Percentiles rank a stretch among this genome's conserved stretches.
Evolutionary conservation across 1,140 invertebrate genomes (phyloP).

Genomic region (Drosophila pseudoobscura): DNA sequence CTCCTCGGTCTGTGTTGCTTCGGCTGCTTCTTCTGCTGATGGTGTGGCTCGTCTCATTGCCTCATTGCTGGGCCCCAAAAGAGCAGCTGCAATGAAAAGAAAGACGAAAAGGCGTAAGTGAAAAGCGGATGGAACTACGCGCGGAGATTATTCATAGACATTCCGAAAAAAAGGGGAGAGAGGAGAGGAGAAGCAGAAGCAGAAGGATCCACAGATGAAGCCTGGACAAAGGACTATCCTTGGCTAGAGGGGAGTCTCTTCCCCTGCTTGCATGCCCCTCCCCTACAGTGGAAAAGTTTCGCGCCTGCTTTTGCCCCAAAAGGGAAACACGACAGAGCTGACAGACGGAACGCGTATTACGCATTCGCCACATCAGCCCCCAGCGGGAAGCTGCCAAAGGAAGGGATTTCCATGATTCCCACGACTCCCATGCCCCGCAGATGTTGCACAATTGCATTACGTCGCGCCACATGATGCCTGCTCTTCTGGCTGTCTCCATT

Average conservation of each 20-base stretch:
- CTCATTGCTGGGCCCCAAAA: conserved; percentile 46
- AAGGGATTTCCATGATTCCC: conserved; percentile 30
- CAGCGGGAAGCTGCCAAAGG: conserved; percentile 10
- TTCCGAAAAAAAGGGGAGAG: neutral
- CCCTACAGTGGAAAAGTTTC: neutral
- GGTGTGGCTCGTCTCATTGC: conserved; percentile 43
- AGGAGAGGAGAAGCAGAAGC: neutral
- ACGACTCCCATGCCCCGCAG: conserved; percentile 39
- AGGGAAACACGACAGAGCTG: conserved; percentile 34
- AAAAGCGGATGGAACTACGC: conserved; percentile 44
- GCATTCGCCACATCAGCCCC: conserved; percentile 56
- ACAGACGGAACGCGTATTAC: conserved; percentile 40
- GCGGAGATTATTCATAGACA: conserved; percentile 51
- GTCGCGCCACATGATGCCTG: conserved; percentile 59
- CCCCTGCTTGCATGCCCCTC: conserved; percentile 1
- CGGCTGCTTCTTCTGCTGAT: conserved; percentile 30
- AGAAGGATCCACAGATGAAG: conserved; percentile 14
- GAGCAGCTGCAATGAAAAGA: conserved; percentile 49
- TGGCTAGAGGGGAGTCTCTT: conserved; percentile 4
- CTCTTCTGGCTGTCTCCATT: conserved; percentile 18
- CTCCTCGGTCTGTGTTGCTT: neutral
- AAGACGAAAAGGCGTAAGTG: conserved; percentile 24
- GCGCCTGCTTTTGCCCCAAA: neutral
- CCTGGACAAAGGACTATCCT: conserved; percentile 44
- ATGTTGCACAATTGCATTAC: conserved; percentile 77